Conservation (phyloP, 2,888 invertebrate genomes). For the Ochropleura leucogaster region DNA sequence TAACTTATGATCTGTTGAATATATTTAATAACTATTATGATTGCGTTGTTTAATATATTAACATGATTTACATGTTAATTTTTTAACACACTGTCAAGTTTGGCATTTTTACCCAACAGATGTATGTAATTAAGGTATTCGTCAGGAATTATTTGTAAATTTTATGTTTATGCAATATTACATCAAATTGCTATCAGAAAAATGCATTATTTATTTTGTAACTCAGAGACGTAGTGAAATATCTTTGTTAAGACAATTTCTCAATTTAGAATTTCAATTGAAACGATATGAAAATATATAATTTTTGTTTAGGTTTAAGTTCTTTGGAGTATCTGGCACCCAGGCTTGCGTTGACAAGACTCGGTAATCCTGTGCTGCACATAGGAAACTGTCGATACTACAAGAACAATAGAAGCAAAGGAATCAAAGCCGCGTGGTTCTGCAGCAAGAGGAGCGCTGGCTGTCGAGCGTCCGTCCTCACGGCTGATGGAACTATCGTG, state of each 20-base stretch:
- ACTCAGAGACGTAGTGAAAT: background rate
- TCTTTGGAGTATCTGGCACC: conserved; percentile 17
- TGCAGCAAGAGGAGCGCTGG: conserved; percentile 57
- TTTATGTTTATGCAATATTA: background rate
- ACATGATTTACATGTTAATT: background rate
- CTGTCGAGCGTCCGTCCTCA: conserved; percentile 70
- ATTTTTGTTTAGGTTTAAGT: conserved; percentile 20
- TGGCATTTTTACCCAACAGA: background rate
- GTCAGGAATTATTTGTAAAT: background rate
- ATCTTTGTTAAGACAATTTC: background rate
- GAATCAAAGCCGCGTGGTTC: conserved; percentile 61
- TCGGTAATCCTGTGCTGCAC: conserved; percentile 51
- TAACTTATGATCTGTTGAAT: background rate
- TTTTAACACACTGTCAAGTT: background rate
- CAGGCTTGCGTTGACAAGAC: conserved; percentile 25
- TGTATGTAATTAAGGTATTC: background rate
- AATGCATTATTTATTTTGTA: background rate
- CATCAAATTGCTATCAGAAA: background rate
- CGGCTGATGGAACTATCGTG: conserved; percentile 62
- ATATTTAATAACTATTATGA: too few relatives aligned
- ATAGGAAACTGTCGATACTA: conserved; percentile 59
- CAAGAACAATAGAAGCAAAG: conserved; percentile 52
- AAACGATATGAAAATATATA: background rate
- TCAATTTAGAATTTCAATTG: background rate
- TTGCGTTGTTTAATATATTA: too few relatives aligned